Evolutionary conservation across 2,888 invertebrate genomes (phyloP), one percentile per base, ranked within the genome.

Genomic region (Phragmatobia fuliginosa): DNA sequence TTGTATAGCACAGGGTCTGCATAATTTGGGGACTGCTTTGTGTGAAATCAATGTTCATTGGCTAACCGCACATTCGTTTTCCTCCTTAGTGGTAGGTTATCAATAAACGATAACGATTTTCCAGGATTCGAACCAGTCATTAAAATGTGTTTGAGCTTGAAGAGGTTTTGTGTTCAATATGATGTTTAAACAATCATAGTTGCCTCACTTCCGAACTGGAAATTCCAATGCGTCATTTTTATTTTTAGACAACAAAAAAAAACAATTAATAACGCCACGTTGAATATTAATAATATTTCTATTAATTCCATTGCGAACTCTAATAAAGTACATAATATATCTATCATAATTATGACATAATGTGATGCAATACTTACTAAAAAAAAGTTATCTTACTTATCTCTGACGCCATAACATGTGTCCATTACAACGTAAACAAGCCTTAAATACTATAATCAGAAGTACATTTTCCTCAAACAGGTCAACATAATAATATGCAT

Each of bases 81-180:
- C 52, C 52, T 25, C 52, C 52, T 14, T 52, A 52, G 25, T 4
- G 25, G 52, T 11, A 49, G n/a, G 25, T 1, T 49, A 49, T 21
- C 49, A 49, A 8, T 25, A 25, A 4, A 49, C 1, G 11, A 25
- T 56, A 28, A 56, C 5, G 56, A 28, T 52, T 25, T 25, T 56
- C 3, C 16, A 25, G 56, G 16, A 56, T 56, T 28, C 4, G 11
- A 52, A 8, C 25, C n/a, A 3, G 25, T n/a, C 52, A 49, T 49
- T 10, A 5, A n/a, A 52, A 11, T 18, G 49, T 52, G 10, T 56
- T 16, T 28, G 6, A 28, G 16, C 16, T 56, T 6, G 28, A 28
- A 28, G 25, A 21, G 11, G 56, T 56, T 65, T 65, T 64, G 64
- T 49, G 33, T 36, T 66, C 74, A 76, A 49, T 60, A 38, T 62